phyloP scores from a whole-genome alignment of 2,113 vertebrate genomes.

The Leptocoma aspasia region DNA sequence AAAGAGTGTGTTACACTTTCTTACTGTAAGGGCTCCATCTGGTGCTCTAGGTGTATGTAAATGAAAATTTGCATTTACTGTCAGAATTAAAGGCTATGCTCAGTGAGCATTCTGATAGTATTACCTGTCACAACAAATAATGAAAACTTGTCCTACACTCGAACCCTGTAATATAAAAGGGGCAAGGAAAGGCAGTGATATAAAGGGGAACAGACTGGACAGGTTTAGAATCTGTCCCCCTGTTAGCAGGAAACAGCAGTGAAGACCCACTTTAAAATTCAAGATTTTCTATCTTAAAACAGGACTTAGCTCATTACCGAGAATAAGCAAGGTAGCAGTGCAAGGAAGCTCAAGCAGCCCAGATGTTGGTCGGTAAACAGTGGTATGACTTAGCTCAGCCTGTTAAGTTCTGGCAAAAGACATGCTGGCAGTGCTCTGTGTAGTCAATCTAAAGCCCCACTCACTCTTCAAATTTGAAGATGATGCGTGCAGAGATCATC shows the following conservation, averaged over 20 bases:
- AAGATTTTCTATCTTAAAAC: background rate
- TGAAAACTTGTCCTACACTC: background rate
- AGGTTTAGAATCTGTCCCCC: background rate
- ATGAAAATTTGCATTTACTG: background rate
- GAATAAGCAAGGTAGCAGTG: background rate
- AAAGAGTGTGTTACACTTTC: slow-evolving; percentile 11
- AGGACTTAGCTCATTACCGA: background rate
- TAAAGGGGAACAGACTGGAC: background rate
- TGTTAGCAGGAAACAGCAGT: background rate
- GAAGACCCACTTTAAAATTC: background rate
- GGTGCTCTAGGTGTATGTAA: slow-evolving; percentile 25
- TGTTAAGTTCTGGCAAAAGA: background rate
- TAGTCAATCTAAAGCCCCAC: background rate
- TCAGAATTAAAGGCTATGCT: background rate
- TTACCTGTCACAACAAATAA: background rate
- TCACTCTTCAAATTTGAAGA: background rate
- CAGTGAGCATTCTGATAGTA: background rate
- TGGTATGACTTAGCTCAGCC: background rate
- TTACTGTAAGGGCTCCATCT: slow-evolving; percentile 23
- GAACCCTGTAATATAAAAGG: background rate
- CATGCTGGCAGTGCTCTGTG: background rate
- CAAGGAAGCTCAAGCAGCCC: background rate
- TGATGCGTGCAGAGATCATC: background rate
- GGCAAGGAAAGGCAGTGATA: background rate
- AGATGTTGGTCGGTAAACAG: background rate